These are phyloP conservation scores for Hypomesus transpacificus DNA, from an alignment of 2,113 vertebrate genomes.

Conservation along the genomic window DNA sequence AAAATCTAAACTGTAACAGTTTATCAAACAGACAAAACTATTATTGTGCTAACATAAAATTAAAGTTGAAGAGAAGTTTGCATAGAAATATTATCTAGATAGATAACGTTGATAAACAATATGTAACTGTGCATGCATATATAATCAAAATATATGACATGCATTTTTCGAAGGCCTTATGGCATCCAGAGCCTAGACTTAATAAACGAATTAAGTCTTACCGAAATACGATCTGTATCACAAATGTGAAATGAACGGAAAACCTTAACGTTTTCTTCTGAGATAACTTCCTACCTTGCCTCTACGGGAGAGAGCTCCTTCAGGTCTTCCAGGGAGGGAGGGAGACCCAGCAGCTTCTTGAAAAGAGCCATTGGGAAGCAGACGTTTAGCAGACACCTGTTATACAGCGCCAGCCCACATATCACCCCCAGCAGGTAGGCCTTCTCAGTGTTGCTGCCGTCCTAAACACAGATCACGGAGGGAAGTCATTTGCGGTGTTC, in stretches of 20 bases:
- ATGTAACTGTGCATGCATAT: not conserved
- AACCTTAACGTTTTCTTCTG: no score
- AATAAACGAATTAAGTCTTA: no score
- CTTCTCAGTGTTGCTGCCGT: not conserved
- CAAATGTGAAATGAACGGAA: no score
- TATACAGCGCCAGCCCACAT: conserved; percentile 63
- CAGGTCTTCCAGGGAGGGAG: conserved; percentile 58
- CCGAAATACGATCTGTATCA: no score
- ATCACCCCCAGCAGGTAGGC: conserved; percentile 48
- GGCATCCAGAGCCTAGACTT: not conserved
- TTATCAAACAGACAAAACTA: no score
- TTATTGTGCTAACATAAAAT: no score
- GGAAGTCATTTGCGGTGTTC: not conserved
- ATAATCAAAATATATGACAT: not conserved
- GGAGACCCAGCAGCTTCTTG: conserved; percentile 59
- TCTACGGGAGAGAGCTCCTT: conserved; percentile 56
- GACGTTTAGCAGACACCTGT: not conserved
- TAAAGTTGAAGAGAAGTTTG: no score
- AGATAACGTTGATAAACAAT: not conserved
- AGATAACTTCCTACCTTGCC: conserved; percentile 45
- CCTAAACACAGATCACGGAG: conserved; percentile 14
- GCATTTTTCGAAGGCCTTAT: not conserved
- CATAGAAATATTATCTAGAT: no score
- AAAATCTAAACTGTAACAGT: no score
- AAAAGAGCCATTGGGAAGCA: conserved; percentile 63